Percentiles rank a stretch among this genome's conserved stretches.
Evolutionary conservation across 2,113 vertebrate genomes (phyloP).

Genomic region (Pandion haliaetus): DNA sequence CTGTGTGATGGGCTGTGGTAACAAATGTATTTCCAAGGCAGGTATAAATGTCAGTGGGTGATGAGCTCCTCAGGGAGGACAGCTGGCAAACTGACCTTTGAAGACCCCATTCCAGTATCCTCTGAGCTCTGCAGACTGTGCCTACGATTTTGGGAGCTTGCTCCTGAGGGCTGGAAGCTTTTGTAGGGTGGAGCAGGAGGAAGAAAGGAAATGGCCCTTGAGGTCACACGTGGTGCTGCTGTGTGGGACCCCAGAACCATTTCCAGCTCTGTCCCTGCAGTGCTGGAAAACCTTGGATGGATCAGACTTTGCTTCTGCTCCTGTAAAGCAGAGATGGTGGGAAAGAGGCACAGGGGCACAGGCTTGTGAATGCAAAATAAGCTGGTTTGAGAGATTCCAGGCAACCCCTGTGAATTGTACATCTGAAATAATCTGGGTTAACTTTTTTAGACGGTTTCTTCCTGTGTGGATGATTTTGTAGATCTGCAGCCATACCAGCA

Average conservation of each 20-base stretch:
- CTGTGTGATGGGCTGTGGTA: neutral
- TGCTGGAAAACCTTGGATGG: neutral
- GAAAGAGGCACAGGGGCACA: neutral
- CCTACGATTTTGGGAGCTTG: neutral
- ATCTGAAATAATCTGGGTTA: neutral
- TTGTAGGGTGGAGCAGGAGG: neutral
- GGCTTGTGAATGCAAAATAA: neutral
- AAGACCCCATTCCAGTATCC: neutral
- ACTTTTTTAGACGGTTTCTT: neutral
- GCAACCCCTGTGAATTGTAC: neutral
- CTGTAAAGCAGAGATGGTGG: neutral
- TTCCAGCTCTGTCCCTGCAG: neutral
- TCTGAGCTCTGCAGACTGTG: neutral
- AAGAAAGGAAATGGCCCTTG: neutral
- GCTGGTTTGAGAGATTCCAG: neutral
- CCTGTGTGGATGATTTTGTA: neutral
- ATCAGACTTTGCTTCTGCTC: neutral
- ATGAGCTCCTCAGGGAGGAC: neutral
- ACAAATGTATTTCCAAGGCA: neutral
- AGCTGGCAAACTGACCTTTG: neutral
- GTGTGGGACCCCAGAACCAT: rapidly evolving
- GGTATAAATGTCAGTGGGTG: neutral
- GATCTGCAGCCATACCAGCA: neutral
- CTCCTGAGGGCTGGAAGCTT: neutral
- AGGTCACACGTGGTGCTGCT: neutral